Conservation (phyloP, 2,888 invertebrate species). For the Rhingia campestris region DNA sequence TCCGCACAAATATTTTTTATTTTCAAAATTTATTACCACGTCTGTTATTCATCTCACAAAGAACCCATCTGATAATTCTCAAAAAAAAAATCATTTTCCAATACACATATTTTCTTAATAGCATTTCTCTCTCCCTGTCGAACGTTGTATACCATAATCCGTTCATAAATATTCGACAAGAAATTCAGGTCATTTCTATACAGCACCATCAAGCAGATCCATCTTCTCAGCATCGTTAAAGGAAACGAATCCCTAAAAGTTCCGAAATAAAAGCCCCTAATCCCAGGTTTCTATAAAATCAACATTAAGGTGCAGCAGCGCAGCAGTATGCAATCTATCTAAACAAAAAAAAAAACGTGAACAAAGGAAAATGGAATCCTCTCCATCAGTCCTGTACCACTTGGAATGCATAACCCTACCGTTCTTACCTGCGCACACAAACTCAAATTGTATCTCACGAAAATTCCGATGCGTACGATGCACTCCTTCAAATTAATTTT, state of each 20-base stretch:
- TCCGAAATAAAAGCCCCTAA: background rate
- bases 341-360: slow-evolving; percentile 5
- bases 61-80: too few relatives aligned
- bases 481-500: slow-evolving; percentile 54
- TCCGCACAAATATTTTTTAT: too few relatives aligned
- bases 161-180: background rate
- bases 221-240: background rate
- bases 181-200: background rate
- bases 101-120: too few relatives aligned
- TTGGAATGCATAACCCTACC: slow-evolving; percentile 32
- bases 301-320: slow-evolving; percentile 24
- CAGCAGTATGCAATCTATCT: slow-evolving; percentile 9
- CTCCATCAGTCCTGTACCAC: slow-evolving; percentile 23
- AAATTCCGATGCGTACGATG: slow-evolving; percentile 53
- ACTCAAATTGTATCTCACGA: slow-evolving; percentile 7
- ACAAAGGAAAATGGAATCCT: background rate
- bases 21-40: too few relatives aligned
- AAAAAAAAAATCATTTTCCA: too few relatives aligned
- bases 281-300: background rate
- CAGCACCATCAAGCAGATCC: slow-evolving; percentile 4
- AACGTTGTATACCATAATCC: background rate
- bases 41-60: too few relatives aligned
- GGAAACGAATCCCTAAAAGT: slow-evolving; percentile 9
- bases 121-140: too few relatives aligned
- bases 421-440: background rate